phyloP scores from a whole-genome alignment of 2,797 vertebrate species.

The Alauda arvensis region DNA sequence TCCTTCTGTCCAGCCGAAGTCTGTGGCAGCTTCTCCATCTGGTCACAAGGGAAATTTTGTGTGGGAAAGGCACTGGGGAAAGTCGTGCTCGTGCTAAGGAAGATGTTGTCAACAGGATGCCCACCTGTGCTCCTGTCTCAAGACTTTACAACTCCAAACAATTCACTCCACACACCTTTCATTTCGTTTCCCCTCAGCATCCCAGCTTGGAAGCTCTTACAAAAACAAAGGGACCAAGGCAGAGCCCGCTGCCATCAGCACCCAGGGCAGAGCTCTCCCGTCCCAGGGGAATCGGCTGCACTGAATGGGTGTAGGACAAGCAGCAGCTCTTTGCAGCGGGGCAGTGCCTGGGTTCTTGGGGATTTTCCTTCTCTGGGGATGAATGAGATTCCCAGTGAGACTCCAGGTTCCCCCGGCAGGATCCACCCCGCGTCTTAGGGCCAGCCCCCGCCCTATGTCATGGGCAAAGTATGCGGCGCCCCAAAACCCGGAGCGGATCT shows the following conservation, averaged over 20 bases:
- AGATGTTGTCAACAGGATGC: neutral
- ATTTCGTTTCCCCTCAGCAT: neutral
- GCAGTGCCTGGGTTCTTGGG: neutral
- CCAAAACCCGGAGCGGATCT: conserved; percentile 54
- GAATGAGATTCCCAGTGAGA: conserved; percentile 38
- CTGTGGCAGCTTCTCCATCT: neutral
- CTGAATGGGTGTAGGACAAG: neutral
- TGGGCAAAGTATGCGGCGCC: conserved; percentile 58
- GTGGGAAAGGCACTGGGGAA: neutral
- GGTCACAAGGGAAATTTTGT: neutral
- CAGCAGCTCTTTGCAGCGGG: conserved; percentile 13
- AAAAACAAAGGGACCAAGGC: neutral
- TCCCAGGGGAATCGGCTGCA: neutral
- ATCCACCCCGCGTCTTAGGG: conserved; percentile 76
- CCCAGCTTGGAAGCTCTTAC: neutral
- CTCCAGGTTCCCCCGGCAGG: conserved; percentile 1
- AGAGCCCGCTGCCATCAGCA: neutral
- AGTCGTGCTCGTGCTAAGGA: neutral
- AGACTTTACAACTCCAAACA: neutral
- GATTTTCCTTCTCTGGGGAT: neutral
- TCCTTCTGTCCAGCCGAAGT: neutral
- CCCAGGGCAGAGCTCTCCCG: neutral
- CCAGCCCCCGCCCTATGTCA: conserved; percentile 57
- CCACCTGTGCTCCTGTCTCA: neutral
- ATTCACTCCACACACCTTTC: neutral